Base-by-base conservation (phyloP, 37 sponge, comb jelly and placozoan genomes). In the Lycopodina hypogea region DNA sequence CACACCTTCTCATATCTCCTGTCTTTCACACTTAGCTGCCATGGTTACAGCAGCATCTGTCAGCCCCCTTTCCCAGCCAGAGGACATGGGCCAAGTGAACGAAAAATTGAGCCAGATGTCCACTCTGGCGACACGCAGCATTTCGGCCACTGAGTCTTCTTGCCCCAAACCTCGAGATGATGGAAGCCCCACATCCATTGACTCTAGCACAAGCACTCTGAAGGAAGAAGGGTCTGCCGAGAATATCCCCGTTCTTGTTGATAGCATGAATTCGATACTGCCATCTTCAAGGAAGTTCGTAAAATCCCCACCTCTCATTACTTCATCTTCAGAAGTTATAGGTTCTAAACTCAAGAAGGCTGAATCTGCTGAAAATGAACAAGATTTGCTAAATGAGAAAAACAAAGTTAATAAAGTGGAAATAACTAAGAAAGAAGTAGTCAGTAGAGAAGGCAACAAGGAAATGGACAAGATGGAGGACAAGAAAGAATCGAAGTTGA, bases 81-180 rank as follows among this genome's bases (percentile, higher is more conserved):
- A 84, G 35, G 84, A 84, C 61, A 76, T 84, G 77, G 68, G 36
- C 22, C 68, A 84, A 34, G 77, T 84, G n/a, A 75, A 59, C 57
- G 77, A 84, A 21, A 84, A 76, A 62, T 65, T 81, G 42, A 62
- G 22, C 1, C 71, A 80, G 67, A 74, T 83, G 2, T 69, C 84
- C 1, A 70, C 75, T 23, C 60, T 84, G 26, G 76, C 61, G 36
- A 84, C 77, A 0, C 69, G 76, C 45, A 66, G 62, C 30, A 26
- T 48, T 2, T 24, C 56, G 12, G 84, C 76, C 15, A 71, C 75
- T 7, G 36, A 55, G 33, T 3, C 65, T 1, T n/a, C 33, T 29
- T 12, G 8, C 9, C 2, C 66, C 33, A 69, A 80, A 29, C 28
- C 18, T 11, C 41, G 71, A 37, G 39, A 23, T 18, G 68, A 65